Percentiles rank a stretch among this genome's conserved stretches.
These are phyloP conservation scores for Sarcophaga bullata DNA, from an alignment of 1,140 invertebrate genomes.

Conservation along the genomic window DNA sequence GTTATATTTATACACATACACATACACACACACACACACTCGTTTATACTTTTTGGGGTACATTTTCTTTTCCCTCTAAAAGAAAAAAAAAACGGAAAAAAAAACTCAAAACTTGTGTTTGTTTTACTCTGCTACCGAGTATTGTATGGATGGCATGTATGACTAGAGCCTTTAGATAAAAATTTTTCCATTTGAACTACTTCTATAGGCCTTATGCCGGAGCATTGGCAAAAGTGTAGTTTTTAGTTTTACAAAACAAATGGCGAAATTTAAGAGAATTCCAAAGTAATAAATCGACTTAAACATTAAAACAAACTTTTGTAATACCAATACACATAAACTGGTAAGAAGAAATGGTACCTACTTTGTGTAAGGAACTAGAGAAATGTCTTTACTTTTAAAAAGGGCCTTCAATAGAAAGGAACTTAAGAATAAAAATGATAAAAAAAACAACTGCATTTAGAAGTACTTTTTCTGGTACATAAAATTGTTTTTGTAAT, in stretches of 20 bases:
- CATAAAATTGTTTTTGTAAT: too few species aligned
- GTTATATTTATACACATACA: slow-evolving; percentile 46
- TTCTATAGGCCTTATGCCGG: slow-evolving; percentile 8
- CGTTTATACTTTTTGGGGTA: too few species aligned
- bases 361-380: neutral
- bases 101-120: neutral
- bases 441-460: too few species aligned
- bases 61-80: neutral
- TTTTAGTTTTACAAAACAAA: slow-evolving; percentile 44
- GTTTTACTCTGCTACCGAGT: neutral
- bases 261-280: slow-evolving; percentile 61
- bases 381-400: neutral
- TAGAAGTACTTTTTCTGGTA: too few species aligned
- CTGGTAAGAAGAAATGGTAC: neutral
- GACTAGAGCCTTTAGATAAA: slow-evolving; percentile 6
- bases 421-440: too few species aligned
- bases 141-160: neutral
- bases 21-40: too few species aligned
- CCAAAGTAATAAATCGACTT: slow-evolving; percentile 62
- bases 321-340: neutral
- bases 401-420: slow-evolving; percentile 9
- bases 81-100: neutral
- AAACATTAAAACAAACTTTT: slow-evolving; percentile 26
- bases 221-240: neutral
- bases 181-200: slow-evolving; percentile 12